Percentiles rank a stretch among this genome's conserved stretches.
These are phyloP conservation scores for Mastomys coucha DNA, from an alignment of 2,113 vertebrate species.

Conservation along the genomic window DNA sequence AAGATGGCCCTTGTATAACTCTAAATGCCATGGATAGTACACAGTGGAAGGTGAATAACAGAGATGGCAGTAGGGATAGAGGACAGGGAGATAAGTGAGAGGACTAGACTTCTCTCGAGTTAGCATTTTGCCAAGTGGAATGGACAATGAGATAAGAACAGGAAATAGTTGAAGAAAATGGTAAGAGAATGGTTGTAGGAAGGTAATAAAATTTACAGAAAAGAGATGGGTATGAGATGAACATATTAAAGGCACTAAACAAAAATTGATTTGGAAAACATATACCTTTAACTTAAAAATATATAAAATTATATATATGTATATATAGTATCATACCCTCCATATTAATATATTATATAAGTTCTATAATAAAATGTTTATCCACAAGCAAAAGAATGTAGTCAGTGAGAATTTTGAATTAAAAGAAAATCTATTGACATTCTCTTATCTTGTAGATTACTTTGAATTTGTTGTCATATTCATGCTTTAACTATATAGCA, in stretches of 20 bases:
- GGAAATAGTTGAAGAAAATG: constrained; percentile 12
- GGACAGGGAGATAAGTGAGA: neutral
- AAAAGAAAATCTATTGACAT: neutral
- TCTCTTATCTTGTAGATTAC: constrained; percentile 9
- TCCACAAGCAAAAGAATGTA: neutral
- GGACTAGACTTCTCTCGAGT: neutral
- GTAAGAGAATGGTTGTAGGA: neutral
- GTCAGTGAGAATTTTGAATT: neutral
- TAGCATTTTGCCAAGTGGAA: neutral
- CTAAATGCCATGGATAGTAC: neutral
- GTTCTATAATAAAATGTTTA: neutral
- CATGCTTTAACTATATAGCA: neutral
- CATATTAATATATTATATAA: neutral
- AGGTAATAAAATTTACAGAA: constrained; percentile 32
- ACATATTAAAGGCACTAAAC: neutral
- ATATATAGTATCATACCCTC: neutral
- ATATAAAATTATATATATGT: neutral
- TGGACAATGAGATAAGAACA: neutral
- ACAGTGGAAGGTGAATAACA: neutral
- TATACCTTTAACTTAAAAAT: neutral
- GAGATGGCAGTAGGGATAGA: neutral
- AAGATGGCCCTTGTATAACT: neutral
- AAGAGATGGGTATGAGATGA: neutral
- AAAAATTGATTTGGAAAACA: neutral
- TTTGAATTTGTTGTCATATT: neutral